Conservation (phyloP, 2,888 invertebrate genomes). For the Crossocerus cetratus region DNA sequence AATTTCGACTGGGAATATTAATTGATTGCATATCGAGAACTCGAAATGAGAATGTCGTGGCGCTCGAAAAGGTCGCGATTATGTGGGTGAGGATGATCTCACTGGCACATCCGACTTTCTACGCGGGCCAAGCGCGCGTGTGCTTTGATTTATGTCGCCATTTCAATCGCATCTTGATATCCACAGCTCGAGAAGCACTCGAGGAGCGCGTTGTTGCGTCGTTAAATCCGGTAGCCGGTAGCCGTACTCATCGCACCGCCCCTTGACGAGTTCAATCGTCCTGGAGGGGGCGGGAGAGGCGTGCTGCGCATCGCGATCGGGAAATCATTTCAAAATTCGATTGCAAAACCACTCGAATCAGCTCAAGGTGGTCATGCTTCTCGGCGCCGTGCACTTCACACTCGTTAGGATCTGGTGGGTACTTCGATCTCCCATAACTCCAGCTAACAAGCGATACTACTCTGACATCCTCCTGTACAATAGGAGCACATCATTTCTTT, state of each 20-base stretch:
- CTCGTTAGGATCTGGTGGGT: no score
- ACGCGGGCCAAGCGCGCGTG: not conserved
- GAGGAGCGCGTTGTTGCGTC: slow-evolving; percentile 30
- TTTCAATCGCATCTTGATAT: slow-evolving; percentile 33
- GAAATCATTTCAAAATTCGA: slow-evolving; percentile 61
- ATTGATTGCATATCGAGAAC: no score
- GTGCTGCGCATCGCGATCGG: slow-evolving; percentile 64
- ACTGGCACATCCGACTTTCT: slow-evolving; percentile 10
- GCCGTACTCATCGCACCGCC: not conserved
- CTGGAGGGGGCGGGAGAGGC: slow-evolving; percentile 30
- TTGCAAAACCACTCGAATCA: slow-evolving; percentile 62
- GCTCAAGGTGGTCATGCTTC: slow-evolving; percentile 68
- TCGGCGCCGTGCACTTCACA: slow-evolving; percentile 17
- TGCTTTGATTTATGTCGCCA: not conserved
- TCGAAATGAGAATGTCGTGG: no score
- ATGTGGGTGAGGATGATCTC: no score
- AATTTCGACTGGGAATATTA: no score
- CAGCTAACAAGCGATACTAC: no score
- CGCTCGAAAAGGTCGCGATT: no score
- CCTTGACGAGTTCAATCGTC: not conserved
- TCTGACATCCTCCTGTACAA: no score
- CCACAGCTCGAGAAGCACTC: slow-evolving; percentile 10
- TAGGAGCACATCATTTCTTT: no score
- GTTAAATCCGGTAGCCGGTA: slow-evolving; percentile 46
- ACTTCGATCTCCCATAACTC: no score